Evolutionary conservation across 1,140 invertebrate species (phyloP), one percentile per base, ranked within the genome.

Genomic region (Anastrepha obliqua): DNA sequence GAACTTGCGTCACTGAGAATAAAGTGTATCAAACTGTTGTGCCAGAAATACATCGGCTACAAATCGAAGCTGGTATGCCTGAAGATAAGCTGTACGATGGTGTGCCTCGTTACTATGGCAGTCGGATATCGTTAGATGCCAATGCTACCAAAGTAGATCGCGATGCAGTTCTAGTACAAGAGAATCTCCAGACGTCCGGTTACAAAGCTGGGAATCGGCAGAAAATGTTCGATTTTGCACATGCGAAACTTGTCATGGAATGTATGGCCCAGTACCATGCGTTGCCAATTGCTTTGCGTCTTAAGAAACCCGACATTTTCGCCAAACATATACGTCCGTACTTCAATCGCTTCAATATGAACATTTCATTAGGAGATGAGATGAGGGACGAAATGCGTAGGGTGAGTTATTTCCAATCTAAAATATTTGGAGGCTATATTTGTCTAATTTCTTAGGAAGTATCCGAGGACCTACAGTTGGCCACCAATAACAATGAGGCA

Each of bases 1-100:
- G 95, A 0, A 94, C 95, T 0, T 95, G 95, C 88, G 92, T 94
- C 5, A 95, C 95, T 51, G 95, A 96, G 90, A 90, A 95, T 15
- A 89, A 94, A 2, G 95, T 95, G n/a, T 96, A 95, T 86, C 91
- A 93, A 55, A 91, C 91, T 47, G 90, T 95, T 70, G 93, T 94
- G 3, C 94, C 95, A 1, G 93, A 93, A 7, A 91, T 95, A 65
- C 87, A 93, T 0, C 90, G 94, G 42, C 89, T 95, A 3, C 94
- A 95, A 87, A 88, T 92, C 11, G 93, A 95, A 59, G 92, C 90
- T 39, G 93, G 93, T 0, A 81, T 95, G 0, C 86, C 91, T 11
- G 86, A 93, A 39, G 65, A 93, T 1, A 88, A 94, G 2, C 42
- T 94, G 0, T 94, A 94, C 15, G 92, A 95, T 67, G 91, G 93